Base-by-base conservation (phyloP, 2,797 vertebrate genomes). In the Semotilus atromaculatus region DNA sequence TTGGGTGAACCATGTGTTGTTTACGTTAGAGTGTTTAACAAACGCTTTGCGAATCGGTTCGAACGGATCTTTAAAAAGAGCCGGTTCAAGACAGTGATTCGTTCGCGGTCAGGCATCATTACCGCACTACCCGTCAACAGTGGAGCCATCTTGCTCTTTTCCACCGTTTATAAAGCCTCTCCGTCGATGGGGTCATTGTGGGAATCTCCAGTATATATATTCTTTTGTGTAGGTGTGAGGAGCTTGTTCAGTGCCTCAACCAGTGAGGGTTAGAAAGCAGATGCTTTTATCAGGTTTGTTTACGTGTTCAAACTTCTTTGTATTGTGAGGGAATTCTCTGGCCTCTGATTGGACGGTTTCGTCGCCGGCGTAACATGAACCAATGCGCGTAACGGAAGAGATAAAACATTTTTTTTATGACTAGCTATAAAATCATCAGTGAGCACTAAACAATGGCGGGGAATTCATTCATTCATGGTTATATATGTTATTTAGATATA, bases 91-190 rank as follows among this genome's bases (percentile, higher is more conserved):
- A 76, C 23, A 77, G 43, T 11, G 73, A 68, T 43, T 77, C 45
- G 2, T 43, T 77, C 60, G 34, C 55, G 43, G 51, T 70, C 82
- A 23, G 48, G 36, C 21, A 55, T 77, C 82, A n/a, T n/a, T n/a
- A n/a, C n/a, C n/a, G n/a, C n/a, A 23, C 13, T 83, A 11, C 62
- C n/a, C 40, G 14, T 67, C 71, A 75, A 71, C 86, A 58, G 62
- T 62, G 89, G 58, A 83, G 88, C 89, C 90, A 90, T 90, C 84
- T 90, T 88, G 83, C 64, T 67, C 48, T n/a, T 84, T 83, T 84
- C 26, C 82, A 68, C 26, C 21, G 26, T 43, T 43, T 55, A 64
- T 58, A 58, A 43, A 83, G 5, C 8, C 13, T 60, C 13, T 77
- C 36, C 5, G 45, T 77, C 13, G 19, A 23, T n/a, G 36, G 11